phyloP scores from a whole-genome alignment of 2,888 invertebrate genomes.

The Liodrosophila aerea region DNA sequence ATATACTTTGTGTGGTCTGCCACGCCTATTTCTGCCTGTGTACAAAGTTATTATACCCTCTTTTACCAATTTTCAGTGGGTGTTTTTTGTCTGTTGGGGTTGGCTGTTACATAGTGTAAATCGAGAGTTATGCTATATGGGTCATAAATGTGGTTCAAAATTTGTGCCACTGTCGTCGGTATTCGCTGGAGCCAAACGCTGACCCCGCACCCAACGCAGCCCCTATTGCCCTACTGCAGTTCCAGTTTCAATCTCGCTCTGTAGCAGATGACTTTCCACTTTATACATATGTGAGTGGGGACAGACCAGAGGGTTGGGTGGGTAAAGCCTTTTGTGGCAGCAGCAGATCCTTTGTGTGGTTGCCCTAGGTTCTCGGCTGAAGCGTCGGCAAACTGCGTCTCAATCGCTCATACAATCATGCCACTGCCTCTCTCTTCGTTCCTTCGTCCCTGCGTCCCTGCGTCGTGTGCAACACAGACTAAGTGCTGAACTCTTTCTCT shows the following conservation, averaged over 20 bases:
- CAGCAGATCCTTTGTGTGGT: constrained; percentile 13
- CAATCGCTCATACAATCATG: constrained; percentile 37
- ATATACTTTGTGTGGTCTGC: too few species aligned
- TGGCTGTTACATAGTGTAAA: too few species aligned
- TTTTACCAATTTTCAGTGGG: constrained; percentile 13
- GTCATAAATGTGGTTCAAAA: constrained; percentile 23
- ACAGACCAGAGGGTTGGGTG: constrained; percentile 1
- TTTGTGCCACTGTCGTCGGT: constrained; percentile 33
- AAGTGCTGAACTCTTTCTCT: constrained; percentile 23
- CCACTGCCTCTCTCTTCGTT: not conserved
- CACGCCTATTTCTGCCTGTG: too few species aligned
- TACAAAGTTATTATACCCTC: too few species aligned
- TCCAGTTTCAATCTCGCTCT: too few species aligned
- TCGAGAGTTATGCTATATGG: constrained; percentile 25
- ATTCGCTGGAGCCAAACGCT: too few species aligned
- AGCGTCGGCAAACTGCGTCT: constrained; percentile 30
- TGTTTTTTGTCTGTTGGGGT: constrained; percentile 6
- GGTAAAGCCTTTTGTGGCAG: constrained; percentile 32
- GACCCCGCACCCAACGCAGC: too few species aligned
- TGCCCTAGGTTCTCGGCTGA: constrained; percentile 4
- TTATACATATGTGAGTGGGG: too few species aligned
- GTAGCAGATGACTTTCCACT: constrained; percentile 33
- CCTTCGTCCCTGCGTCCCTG: not conserved
- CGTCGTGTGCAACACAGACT: not conserved
- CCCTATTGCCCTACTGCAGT: too few species aligned